These are phyloP conservation scores for Dendrocincla fuliginosa DNA, from an alignment of 2,797 vertebrate genomes.

Conservation along the genomic window DNA sequence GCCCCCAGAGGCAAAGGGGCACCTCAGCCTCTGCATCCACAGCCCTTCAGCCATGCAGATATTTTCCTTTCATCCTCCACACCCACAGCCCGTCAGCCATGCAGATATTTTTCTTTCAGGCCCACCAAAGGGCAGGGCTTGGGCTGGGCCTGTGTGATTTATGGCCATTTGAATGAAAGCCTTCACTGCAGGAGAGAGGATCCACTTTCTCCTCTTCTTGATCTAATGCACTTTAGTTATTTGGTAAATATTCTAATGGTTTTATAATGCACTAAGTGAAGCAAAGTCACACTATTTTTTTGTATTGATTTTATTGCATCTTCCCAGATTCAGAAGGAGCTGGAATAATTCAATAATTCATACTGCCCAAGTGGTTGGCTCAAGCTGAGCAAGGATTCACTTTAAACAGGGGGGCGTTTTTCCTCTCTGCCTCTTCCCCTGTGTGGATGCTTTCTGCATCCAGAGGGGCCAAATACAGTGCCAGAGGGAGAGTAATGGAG, in stretches of 20 bases:
- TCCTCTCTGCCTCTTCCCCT: background rate
- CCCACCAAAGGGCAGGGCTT: background rate
- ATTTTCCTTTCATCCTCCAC: background rate
- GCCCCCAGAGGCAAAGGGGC: background rate
- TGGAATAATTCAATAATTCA: constrained; percentile 64
- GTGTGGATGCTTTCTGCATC: background rate
- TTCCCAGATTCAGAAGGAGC: constrained; percentile 47
- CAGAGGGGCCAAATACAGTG: background rate
- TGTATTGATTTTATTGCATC: constrained; percentile 45
- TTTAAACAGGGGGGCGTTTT: background rate
- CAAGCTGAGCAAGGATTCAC: background rate
- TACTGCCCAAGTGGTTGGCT: constrained; percentile 27
- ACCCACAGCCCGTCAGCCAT: background rate
- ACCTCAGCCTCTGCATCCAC: background rate
- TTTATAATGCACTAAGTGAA: constrained; percentile 67
- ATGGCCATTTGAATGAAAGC: constrained; percentile 13
- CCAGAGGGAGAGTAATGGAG: background rate
- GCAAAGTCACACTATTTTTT: constrained; percentile 59
- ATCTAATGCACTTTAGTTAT: constrained; percentile 69
- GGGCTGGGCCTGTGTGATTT: background rate
- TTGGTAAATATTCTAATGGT: constrained; percentile 73
- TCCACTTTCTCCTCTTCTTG: constrained; percentile 49
- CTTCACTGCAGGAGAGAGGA: background rate
- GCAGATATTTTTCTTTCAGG: background rate
- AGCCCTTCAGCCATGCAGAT: background rate